These are phyloP conservation scores for Nycticorax nycticorax DNA, from an alignment of 2,113 vertebrate species.

Conservation along the genomic window DNA sequence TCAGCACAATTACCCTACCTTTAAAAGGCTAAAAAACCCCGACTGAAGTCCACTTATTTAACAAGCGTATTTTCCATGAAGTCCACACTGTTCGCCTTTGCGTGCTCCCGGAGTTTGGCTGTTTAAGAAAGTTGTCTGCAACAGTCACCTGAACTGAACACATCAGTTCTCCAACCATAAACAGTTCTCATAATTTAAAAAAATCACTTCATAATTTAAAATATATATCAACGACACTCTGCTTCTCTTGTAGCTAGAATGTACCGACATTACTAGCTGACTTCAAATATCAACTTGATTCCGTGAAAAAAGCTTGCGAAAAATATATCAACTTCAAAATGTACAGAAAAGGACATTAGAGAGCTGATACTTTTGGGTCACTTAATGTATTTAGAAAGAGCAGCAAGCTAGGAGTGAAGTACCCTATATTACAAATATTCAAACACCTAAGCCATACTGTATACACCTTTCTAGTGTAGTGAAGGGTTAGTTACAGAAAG, in stretches of 20 bases:
- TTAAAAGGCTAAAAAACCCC: neutral
- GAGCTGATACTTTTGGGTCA: slow-evolving; percentile 20
- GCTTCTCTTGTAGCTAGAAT: slow-evolving; percentile 11
- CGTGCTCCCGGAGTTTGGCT: neutral
- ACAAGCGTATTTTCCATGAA: neutral
- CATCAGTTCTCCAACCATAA: neutral
- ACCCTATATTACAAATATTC: slow-evolving; percentile 14
- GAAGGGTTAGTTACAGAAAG: slow-evolving; percentile 20
- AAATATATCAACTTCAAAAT: slow-evolving; percentile 63
- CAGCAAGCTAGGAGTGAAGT: slow-evolving; percentile 30
- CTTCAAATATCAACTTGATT: neutral
- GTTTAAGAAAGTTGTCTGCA: neutral
- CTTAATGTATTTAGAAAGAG: slow-evolving; percentile 44
- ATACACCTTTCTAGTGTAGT: neutral
- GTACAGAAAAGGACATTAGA: slow-evolving; percentile 55
- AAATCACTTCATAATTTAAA: slow-evolving; percentile 50
- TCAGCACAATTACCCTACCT: neutral
- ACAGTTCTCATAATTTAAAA: slow-evolving; percentile 15
- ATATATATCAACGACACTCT: neutral
- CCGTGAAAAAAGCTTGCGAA: slow-evolving; percentile 64
- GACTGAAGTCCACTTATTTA: neutral
- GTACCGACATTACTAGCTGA: neutral
- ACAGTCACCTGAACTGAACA: neutral
- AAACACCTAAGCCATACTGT: neutral
- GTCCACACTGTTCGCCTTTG: neutral